phyloP scores from a whole-genome alignment of 2,797 vertebrate genomes.

The Oreochromis mossambicus region DNA sequence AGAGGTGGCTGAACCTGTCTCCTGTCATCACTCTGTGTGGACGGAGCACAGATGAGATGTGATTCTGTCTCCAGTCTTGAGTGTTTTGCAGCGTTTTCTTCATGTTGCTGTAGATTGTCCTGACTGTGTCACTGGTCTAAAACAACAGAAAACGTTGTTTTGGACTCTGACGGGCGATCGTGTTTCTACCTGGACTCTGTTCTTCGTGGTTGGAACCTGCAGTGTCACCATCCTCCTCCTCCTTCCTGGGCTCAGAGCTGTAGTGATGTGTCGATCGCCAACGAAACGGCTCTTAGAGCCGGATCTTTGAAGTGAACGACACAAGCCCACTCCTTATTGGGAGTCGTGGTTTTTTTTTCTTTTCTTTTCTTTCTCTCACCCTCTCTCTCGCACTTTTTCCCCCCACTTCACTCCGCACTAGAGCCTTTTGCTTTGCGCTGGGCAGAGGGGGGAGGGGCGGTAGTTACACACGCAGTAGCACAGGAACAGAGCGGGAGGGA shows the following conservation, averaged over 20 bases:
- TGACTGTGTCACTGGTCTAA: neutral
- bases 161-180: neutral
- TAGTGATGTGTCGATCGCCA: too few species aligned
- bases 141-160: neutral
- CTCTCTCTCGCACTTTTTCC: too few species aligned
- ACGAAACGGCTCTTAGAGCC: too few species aligned
- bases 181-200: neutral
- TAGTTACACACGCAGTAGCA: too few species aligned
- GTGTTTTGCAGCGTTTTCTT: neutral
- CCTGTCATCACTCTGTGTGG: neutral
- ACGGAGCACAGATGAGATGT: neutral
- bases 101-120: accelerated
- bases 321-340: too few species aligned
- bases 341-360: too few species aligned
- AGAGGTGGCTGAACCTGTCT: neutral
- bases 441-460: too few species aligned
- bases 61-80: neutral
- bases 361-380: too few species aligned
- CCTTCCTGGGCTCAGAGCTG: neutral
- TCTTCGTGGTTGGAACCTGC: neutral
- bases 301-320: too few species aligned
- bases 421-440: too few species aligned
- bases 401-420: too few species aligned
- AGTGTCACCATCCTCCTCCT: neutral
- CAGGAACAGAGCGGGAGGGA: too few species aligned